Evolutionary conservation across 2,113 vertebrate species (phyloP), one percentile per base, ranked within the genome.

Genomic region (Gadus chalcogrammus): DNA sequence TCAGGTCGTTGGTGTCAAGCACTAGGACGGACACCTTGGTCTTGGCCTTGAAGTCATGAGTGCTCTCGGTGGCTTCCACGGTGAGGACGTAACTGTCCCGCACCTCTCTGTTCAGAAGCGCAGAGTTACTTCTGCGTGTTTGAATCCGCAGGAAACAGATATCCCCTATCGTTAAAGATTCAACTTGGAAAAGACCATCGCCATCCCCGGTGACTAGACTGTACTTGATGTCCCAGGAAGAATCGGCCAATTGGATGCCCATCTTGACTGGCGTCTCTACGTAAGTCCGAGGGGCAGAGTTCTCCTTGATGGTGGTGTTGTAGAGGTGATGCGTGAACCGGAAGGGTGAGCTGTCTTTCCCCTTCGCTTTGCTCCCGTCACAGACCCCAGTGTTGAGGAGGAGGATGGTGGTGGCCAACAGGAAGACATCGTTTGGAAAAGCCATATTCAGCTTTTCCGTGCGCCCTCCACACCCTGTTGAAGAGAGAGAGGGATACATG

Each of bases 1-100:
- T 98, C 71, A 99, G 87, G 87, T 99, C 97, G 38, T 99, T 98
- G 73, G 89, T 94, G 85, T 99, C 97, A 60, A 98, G 91, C 77
- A 99, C 94, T 31, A 88, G 93, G 20, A 99, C 87, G 61, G 91
- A 85, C 31, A 98, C 95, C 18, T 93, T 96, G 1, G 95, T 93
- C 90, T 92, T 90, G 0, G 92, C 90, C 80, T 94, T 88, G 0
- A 91, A 87, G 12, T 88, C 73, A 66, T 82, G 90, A n/a, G 86
- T 92, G 74, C 81, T 93, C 74, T 97, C 97, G 0, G 87, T 90
- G 55, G 95, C 96, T 79, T 95, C 93, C 65, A 98, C 87, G 15
- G 94, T 93, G 71, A 99, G 89, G 1, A 91, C 89, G 73, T 97
- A 99, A 66, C 88, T 89, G 53, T 97, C 95, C 82, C 88, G 90